Evolutionary conservation across 37 sponge, comb jelly and placozoan genomes (phyloP).

Genomic region (Amphimedon queenslandica): DNA sequence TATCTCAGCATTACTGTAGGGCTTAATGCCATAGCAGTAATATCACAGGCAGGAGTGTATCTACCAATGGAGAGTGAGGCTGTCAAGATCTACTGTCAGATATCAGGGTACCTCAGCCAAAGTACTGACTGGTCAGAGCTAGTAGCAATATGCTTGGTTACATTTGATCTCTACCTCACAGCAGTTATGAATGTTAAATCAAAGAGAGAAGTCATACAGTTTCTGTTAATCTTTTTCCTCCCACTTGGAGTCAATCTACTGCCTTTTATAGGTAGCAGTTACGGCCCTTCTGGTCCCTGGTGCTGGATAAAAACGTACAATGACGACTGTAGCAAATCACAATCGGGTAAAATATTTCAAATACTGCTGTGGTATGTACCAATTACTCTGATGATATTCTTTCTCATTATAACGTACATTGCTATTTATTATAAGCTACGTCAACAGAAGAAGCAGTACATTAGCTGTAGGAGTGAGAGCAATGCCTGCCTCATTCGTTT

Average conservation of each 20-base stretch:
- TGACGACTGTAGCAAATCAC: slow-evolving; percentile 1
- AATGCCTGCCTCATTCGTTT: no score
- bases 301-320: slow-evolving; percentile 56
- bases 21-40: slow-evolving; percentile 28
- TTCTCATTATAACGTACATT: slow-evolving; percentile 27
- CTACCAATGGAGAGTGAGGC: slow-evolving; percentile 14
- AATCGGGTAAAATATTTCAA: slow-evolving; percentile 16
- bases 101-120: slow-evolving; percentile 35
- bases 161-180: slow-evolving; percentile 31
- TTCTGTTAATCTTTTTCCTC: slow-evolving; percentile 29
- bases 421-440: slow-evolving; percentile 5
- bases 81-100: slow-evolving; percentile 8
- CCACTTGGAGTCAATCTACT: slow-evolving; percentile 52
- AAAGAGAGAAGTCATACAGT: slow-evolving; percentile 20
- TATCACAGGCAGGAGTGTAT: slow-evolving; percentile 5
- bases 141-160: slow-evolving; percentile 33
- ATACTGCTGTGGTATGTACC: slow-evolving; percentile 51
- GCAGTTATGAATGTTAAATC: slow-evolving; percentile 17
- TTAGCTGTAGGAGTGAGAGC: slow-evolving; percentile 8
- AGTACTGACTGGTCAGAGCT: slow-evolving; percentile 24
- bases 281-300: slow-evolving; percentile 67
- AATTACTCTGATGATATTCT: background rate
- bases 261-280: slow-evolving; percentile 50
- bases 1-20: slow-evolving; percentile 63
- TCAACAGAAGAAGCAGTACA: slow-evolving; percentile 12